phyloP scores from a whole-genome alignment of 2,888 invertebrate species.

The Ophion costatus region DNA sequence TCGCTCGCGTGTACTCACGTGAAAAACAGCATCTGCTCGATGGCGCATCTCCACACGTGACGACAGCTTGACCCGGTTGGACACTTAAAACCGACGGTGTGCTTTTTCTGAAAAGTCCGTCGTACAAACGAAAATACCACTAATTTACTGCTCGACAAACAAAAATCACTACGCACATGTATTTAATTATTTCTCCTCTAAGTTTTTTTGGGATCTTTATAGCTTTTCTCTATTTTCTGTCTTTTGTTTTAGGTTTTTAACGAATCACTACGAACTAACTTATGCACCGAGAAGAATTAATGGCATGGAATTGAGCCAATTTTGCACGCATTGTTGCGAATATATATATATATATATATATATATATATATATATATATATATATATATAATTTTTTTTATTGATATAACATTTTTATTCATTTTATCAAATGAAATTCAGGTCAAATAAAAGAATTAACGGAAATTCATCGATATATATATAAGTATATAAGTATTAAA shows the following conservation, averaged over 20 bases:
- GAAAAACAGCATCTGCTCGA: conserved; percentile 99
- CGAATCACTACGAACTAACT: conserved; percentile 47
- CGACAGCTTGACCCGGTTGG: conserved; percentile 96
- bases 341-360: no score
- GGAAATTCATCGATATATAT: no score
- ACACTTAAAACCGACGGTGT: conserved; percentile 98
- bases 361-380: no score
- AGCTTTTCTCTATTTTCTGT: not conserved
- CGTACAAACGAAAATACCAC: conserved; percentile 56
- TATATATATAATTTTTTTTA: no score
- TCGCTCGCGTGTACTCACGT: conserved; percentile 89
- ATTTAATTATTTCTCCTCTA: conserved; percentile 4
- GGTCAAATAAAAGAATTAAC: no score
- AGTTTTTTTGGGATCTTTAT: not conserved
- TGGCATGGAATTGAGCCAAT: not conserved
- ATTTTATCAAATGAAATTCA: no score
- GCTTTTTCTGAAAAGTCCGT: conserved; percentile 90
- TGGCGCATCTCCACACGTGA: conserved; percentile 98
- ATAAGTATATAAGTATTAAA: no score
- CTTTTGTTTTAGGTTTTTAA: not conserved
- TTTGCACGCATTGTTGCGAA: not conserved
- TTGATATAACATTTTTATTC: no score
- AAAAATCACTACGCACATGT: conserved; percentile 44
- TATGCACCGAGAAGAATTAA: conserved; percentile 34
- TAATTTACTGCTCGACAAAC: conserved; percentile 37